Percentiles rank a stretch among this genome's conserved stretches.
phyloP scores from a whole-genome alignment of 2,113 vertebrate genomes.

The Rhadina sibilatrix region DNA sequence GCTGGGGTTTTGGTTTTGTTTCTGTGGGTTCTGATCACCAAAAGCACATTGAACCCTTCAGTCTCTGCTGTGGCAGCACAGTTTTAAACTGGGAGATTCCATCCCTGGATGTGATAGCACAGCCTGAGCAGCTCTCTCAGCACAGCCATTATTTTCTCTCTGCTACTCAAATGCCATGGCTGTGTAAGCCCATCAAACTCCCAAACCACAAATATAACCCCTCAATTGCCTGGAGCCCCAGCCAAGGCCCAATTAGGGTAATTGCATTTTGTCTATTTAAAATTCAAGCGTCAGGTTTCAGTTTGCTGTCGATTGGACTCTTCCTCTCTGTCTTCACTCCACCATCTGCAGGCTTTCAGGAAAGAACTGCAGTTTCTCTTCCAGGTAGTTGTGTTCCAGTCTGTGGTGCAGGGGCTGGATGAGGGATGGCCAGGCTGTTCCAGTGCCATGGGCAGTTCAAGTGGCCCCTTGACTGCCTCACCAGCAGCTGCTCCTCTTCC shows the following conservation, averaged over 20 bases:
- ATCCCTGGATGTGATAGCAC: not conserved
- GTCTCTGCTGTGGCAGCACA: not conserved
- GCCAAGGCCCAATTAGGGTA: constrained; percentile 18
- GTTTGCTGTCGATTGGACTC: not conserved
- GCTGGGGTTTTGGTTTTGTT: not conserved
- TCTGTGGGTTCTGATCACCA: not conserved
- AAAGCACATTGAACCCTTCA: not conserved
- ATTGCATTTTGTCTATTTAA: constrained; percentile 17
- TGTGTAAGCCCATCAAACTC: not conserved
- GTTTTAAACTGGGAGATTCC: not conserved
- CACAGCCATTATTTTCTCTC: not conserved
- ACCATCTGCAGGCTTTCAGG: not conserved
- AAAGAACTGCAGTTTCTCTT: not conserved
- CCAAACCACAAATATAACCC: not conserved
- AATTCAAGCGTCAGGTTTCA: not conserved
- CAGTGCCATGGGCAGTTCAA: not conserved
- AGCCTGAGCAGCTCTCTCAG: not conserved
- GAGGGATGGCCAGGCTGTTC: not conserved
- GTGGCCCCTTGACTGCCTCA: not conserved
- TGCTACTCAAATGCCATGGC: not conserved
- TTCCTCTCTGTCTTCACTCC: not conserved
- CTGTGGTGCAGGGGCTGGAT: not conserved
- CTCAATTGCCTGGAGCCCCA: not conserved
- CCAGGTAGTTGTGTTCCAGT: not conserved
- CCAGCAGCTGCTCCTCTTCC: not conserved